Percentiles rank a stretch among this genome's conserved stretches.
These are phyloP conservation scores for Hemaris fuciformis DNA, from an alignment of 2,888 invertebrate species.

Conservation along the genomic window DNA sequence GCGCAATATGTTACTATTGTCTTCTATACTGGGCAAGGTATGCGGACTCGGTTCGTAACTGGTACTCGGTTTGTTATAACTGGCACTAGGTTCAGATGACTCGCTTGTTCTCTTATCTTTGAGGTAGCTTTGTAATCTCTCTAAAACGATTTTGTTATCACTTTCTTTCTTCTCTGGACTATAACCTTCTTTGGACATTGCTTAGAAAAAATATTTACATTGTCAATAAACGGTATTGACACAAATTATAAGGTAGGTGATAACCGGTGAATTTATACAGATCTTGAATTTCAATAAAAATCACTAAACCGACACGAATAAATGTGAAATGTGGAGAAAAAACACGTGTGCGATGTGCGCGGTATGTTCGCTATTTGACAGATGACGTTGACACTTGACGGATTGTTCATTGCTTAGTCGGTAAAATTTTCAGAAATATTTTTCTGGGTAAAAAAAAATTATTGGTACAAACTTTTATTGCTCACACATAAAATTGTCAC, in stretches of 20 bases:
- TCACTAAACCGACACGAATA: conserved; percentile 14
- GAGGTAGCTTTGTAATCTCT: conserved; percentile 71
- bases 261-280: background rate
- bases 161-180: conserved; percentile 73
- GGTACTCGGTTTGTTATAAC: conserved; percentile 65
- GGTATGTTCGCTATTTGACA: conserved; percentile 23
- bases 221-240: conserved; percentile 12
- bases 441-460: no score
- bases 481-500: no score
- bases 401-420: background rate
- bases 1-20: conserved; percentile 66
- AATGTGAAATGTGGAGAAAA: conserved; percentile 11
- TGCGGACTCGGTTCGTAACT: conserved; percentile 59
- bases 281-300: conserved; percentile 1
- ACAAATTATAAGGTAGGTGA: background rate
- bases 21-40: conserved; percentile 48
- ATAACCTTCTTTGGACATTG: conserved; percentile 79
- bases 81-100: conserved; percentile 45
- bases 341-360: conserved; percentile 51
- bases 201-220: conserved; percentile 42
- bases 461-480: no score
- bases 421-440: no score
- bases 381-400: conserved; percentile 17
- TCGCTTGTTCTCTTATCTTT: conserved; percentile 74
- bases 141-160: conserved; percentile 75